Percentiles rank a stretch among this genome's conserved stretches.
These are phyloP conservation scores for Tridacna gigas DNA, from an alignment of 2,888 invertebrate species.

Conservation along the genomic window DNA sequence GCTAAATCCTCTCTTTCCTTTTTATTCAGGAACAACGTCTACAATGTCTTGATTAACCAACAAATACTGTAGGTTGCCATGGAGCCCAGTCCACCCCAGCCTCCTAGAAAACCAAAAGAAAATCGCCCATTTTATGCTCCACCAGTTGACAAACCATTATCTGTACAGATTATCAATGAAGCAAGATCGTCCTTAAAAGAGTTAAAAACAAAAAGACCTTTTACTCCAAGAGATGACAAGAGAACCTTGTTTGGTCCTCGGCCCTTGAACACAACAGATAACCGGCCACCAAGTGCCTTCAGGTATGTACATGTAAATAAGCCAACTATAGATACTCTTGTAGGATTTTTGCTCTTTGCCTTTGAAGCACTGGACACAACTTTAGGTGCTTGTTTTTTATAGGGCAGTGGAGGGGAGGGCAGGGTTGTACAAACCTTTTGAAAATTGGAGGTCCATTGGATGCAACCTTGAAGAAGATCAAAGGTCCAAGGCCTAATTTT, in stretches of 20 bases:
- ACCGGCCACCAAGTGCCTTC: slow-evolving; percentile 84
- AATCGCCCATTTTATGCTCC: slow-evolving; percentile 82
- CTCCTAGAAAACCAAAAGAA: slow-evolving; percentile 69
- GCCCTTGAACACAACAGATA: slow-evolving; percentile 79
- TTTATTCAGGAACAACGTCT: background rate
- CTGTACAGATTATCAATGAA: slow-evolving; percentile 83
- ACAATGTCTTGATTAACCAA: background rate
- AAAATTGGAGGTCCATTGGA: too few species aligned
- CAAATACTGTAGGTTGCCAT: slow-evolving; percentile 5
- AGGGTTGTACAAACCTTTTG: too few species aligned
- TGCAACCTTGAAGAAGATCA: too few species aligned
- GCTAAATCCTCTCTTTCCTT: background rate
- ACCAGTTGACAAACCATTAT: slow-evolving; percentile 79
- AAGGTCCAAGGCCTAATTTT: too few species aligned
- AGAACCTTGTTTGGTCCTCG: slow-evolving; percentile 90
- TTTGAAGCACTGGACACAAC: too few species aligned
- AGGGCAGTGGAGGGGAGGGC: too few species aligned
- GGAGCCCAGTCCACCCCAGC: slow-evolving; percentile 48
- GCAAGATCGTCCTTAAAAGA: slow-evolving; percentile 86
- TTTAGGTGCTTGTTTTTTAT: too few species aligned
- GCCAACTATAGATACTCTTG: too few species aligned
- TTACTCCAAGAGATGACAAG: slow-evolving; percentile 93
- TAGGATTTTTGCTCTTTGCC: too few species aligned
- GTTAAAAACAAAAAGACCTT: slow-evolving; percentile 93
- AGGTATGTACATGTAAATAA: too few species aligned